These are phyloP conservation scores for Intellagama lesueurii DNA, from an alignment of 2,797 vertebrate species.

Conservation along the genomic window DNA sequence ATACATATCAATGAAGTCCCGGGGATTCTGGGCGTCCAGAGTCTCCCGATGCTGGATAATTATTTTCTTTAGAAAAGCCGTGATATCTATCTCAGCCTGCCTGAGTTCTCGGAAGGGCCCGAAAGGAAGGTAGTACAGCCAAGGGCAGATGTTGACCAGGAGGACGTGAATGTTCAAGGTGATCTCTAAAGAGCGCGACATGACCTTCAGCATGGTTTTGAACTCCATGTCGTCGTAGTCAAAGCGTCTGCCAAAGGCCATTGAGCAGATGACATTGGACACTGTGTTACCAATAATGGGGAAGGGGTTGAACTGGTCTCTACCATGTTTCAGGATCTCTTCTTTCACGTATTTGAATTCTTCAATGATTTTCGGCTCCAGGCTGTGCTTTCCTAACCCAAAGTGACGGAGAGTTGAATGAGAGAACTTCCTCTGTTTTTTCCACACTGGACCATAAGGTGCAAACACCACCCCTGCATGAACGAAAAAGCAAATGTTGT, in stretches of 20 bases:
- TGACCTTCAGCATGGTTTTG: slow-evolving; percentile 83
- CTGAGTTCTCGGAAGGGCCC: slow-evolving; percentile 89
- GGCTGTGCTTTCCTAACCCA: slow-evolving; percentile 89
- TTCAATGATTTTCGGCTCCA: slow-evolving; percentile 90
- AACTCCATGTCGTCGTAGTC: slow-evolving; percentile 88
- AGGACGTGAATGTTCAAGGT: slow-evolving; percentile 83
- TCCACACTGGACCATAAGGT: slow-evolving; percentile 91
- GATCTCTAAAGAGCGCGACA: slow-evolving; percentile 88
- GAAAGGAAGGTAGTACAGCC: slow-evolving; percentile 90
- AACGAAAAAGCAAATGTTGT: slow-evolving; percentile 29
- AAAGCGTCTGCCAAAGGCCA: slow-evolving; percentile 91
- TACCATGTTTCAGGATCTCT: slow-evolving; percentile 82
- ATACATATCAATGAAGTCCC: slow-evolving; percentile 96
- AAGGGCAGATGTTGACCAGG: slow-evolving; percentile 90
- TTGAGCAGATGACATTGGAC: slow-evolving; percentile 93
- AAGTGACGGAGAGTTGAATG: slow-evolving; percentile 90
- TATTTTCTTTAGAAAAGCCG: slow-evolving; percentile 88
- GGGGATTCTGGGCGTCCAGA: slow-evolving; percentile 84
- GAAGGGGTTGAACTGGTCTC: slow-evolving; percentile 79
- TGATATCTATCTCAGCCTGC: slow-evolving; percentile 87
- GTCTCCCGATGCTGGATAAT: slow-evolving; percentile 86
- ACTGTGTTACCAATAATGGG: slow-evolving; percentile 86
- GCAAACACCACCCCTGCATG: slow-evolving; percentile 92
- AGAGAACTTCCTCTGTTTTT: slow-evolving; percentile 92
- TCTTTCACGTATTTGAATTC: slow-evolving; percentile 86